These are phyloP conservation scores for Teleogryllus occipitalis DNA, from an alignment of 1,140 invertebrate genomes.

Conservation along the genomic window DNA sequence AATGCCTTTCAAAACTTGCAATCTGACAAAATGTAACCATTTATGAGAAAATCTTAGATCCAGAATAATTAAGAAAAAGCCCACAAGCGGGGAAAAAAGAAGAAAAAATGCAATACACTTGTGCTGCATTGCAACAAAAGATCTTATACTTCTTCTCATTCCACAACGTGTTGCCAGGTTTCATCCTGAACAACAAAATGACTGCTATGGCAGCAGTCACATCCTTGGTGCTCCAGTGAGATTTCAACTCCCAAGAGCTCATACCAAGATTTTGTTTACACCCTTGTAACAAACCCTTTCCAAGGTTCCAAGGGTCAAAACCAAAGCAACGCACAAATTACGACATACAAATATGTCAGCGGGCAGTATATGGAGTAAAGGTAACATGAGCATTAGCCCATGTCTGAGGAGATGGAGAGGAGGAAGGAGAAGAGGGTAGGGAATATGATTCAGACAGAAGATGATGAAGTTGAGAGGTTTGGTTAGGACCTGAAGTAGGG, in stretches of 20 bases:
- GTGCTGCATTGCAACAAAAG: not conserved
- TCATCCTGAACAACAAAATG: constrained; percentile 24
- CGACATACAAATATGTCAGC: constrained; percentile 17
- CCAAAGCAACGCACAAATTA: constrained; percentile 11
- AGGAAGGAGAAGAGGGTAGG: constrained; percentile 15
- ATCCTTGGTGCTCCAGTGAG: constrained; percentile 9
- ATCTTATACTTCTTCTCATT: not conserved
- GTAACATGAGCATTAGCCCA: constrained; percentile 17
- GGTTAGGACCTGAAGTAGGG: constrained; percentile 12
- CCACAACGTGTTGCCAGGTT: constrained; percentile 21
- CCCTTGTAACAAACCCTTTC: constrained; percentile 15
- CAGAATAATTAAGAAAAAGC: not conserved
- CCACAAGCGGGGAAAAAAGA: not conserved
- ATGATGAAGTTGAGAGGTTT: not conserved
- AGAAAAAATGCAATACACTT: not conserved
- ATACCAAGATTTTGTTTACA: constrained; percentile 9
- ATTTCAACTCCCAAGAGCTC: constrained; percentile 14
- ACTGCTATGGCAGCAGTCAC: constrained; percentile 11
- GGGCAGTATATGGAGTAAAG: constrained; percentile 23
- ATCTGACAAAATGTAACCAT: not conserved
- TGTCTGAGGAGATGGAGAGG: constrained; percentile 4
- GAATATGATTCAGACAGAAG: constrained; percentile 14
- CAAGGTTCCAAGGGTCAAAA: constrained; percentile 12
- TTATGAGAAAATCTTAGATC: not conserved
- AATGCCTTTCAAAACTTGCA: not conserved